phyloP scores from a whole-genome alignment of 2,888 invertebrate genomes.

The Drosophila pegasa region DNA sequence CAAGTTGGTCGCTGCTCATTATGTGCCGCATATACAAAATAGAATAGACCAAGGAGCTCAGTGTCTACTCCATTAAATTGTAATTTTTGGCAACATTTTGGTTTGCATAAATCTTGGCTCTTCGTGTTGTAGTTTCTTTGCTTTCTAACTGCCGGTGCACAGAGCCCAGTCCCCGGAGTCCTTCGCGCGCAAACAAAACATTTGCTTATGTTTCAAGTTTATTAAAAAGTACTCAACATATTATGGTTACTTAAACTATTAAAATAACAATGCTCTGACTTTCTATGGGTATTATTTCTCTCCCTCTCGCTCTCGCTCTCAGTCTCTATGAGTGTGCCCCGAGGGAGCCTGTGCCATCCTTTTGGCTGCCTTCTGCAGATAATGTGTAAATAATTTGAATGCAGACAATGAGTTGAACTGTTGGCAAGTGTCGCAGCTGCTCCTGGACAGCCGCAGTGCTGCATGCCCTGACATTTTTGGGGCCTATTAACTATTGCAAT shows the following conservation, averaged over 20 bases:
- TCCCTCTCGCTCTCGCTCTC: constrained; percentile 12
- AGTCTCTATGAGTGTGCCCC: constrained; percentile 32
- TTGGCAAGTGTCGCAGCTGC: constrained; percentile 40
- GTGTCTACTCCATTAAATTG: constrained; percentile 82
- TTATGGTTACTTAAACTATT: constrained; percentile 81
- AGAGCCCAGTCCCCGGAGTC: constrained; percentile 48
- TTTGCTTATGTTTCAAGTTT: constrained; percentile 77
- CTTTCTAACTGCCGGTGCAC: constrained; percentile 26
- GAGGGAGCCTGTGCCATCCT: constrained; percentile 20
- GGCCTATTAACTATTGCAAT: constrained; percentile 7
- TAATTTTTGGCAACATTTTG: constrained; percentile 83
- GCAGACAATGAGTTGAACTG: constrained; percentile 51
- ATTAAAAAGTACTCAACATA: constrained; percentile 81
- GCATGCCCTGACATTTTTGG: background rate
- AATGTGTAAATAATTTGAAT: constrained; percentile 73
- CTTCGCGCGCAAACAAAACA: constrained; percentile 61
- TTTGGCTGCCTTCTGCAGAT: constrained; percentile 56
- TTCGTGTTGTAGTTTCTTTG: constrained; percentile 44
- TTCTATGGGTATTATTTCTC: constrained; percentile 10
- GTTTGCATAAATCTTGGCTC: constrained; percentile 78
- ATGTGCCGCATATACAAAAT: constrained; percentile 57
- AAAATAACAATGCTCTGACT: constrained; percentile 68
- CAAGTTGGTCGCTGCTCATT: constrained; percentile 76
- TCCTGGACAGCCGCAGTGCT: constrained; percentile 26
- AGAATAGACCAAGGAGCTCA: constrained; percentile 19